Conservation (phyloP, 1,140 invertebrate genomes). For the Pomacea maculata region DNA sequence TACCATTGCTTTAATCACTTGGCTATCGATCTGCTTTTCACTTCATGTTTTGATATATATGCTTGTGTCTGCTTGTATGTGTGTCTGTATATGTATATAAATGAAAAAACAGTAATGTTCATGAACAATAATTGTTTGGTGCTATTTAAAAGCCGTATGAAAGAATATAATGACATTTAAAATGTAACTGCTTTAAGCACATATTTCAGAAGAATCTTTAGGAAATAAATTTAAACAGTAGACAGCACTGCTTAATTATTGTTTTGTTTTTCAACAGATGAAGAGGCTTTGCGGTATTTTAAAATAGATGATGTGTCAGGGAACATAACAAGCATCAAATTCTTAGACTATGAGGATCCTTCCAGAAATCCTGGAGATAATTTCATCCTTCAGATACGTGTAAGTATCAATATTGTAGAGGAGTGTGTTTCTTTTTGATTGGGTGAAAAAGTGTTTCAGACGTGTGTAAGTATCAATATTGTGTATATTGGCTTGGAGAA, state of each 20-base stretch:
- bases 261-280: slow-evolving; percentile 18
- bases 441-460: not conserved
- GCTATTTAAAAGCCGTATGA: no score
- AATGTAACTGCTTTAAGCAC: no score
- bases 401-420: not conserved
- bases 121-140: not conserved
- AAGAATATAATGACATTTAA: no score
- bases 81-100: not conserved
- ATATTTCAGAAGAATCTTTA: no score
- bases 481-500: no score
- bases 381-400: slow-evolving; percentile 3
- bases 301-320: slow-evolving; percentile 20
- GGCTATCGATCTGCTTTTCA: no score
- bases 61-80: not conserved
- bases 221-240: no score
- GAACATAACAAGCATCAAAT: slow-evolving; percentile 33
- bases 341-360: slow-evolving; percentile 38
- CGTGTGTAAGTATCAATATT: not conserved
- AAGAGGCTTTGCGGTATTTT: slow-evolving; percentile 9
- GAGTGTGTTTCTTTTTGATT: not conserved
- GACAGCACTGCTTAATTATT: not conserved
- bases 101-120: not conserved
- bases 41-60: not conserved
- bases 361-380: not conserved
- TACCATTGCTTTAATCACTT: no score